A percentile compares a stretch with the other conserved stretches of the same genome.
Evolutionary conservation across 1,140 invertebrate genomes (phyloP).

Genomic region (Lycorma delicatula): DNA sequence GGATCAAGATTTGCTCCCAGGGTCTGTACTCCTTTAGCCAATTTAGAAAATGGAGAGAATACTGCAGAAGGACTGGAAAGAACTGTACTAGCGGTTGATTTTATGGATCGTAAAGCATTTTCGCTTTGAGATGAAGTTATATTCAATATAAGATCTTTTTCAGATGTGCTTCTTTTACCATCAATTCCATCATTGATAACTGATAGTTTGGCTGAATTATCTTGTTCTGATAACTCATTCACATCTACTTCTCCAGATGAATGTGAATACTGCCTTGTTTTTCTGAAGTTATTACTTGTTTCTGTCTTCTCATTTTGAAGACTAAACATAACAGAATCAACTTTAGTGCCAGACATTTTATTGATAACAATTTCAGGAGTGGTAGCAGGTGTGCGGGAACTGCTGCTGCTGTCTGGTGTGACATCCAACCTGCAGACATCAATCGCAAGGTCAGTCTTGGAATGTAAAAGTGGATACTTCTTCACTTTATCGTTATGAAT

Average conservation of each 20-base stretch:
- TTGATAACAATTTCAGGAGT: background rate
- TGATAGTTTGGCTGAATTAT: slow-evolving; percentile 7
- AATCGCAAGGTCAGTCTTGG: background rate
- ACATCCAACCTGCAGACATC: background rate
- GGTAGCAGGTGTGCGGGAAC: background rate
- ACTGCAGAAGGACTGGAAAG: slow-evolving; percentile 58
- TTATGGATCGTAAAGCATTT: slow-evolving; percentile 59
- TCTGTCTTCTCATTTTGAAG: background rate
- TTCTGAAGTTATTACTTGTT: background rate
- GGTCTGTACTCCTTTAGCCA: slow-evolving; percentile 75
- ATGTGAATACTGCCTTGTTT: slow-evolving; percentile 44
- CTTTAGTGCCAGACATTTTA: no score
- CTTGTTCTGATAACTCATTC: slow-evolving; percentile 34
- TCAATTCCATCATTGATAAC: background rate
- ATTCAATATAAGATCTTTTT: slow-evolving; percentile 51
- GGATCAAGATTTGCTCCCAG: slow-evolving; percentile 76
- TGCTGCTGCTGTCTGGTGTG: background rate
- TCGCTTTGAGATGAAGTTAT: slow-evolving; percentile 71
- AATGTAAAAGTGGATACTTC: background rate
- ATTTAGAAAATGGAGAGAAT: slow-evolving; percentile 65
- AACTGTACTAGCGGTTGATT: slow-evolving; percentile 35
- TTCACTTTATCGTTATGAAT: background rate
- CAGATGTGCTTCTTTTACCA: slow-evolving; percentile 49
- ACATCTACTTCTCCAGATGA: slow-evolving; percentile 53
- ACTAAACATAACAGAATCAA: no score